phyloP scores from a whole-genome alignment of 2,888 invertebrate genomes.

The Monoplex corrugatus region DNA sequence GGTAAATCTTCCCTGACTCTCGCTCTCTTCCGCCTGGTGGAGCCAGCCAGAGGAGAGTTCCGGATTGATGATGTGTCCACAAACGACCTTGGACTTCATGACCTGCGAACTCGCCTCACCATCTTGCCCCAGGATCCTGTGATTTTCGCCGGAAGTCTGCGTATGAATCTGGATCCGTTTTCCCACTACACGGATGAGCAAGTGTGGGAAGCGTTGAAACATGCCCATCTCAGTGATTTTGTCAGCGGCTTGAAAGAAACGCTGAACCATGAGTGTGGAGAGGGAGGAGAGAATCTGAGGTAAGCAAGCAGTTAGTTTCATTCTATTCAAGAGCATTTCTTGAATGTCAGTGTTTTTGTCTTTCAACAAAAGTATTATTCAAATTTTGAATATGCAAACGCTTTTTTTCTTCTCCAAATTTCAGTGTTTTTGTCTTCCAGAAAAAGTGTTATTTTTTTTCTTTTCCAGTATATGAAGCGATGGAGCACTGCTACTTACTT shows the following conservation, averaged over 20 bases:
- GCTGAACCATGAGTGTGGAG: slow-evolving; percentile 91
- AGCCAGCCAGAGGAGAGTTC: slow-evolving; percentile 58
- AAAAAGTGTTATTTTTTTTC: too few species aligned
- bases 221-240: slow-evolving; percentile 93
- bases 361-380: too few species aligned
- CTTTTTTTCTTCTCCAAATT: too few species aligned
- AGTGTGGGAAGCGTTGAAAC: slow-evolving; percentile 93
- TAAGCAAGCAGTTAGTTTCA: too few species aligned
- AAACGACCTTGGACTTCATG: slow-evolving; percentile 61
- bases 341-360: too few species aligned
- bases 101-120: slow-evolving; percentile 59
- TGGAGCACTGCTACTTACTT: too few species aligned
- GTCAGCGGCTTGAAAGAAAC: slow-evolving; percentile 89
- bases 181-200: slow-evolving; percentile 89
- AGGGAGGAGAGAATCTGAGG: slow-evolving; percentile 93
- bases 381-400: too few species aligned
- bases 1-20: slow-evolving; percentile 14
- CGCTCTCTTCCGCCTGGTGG: slow-evolving; percentile 49
- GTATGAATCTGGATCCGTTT: slow-evolving; percentile 97
- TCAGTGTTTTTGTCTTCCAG: too few species aligned
- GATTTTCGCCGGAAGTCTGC: slow-evolving; percentile 93
- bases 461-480: too few species aligned
- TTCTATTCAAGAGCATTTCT: too few species aligned
- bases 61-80: slow-evolving; percentile 59
- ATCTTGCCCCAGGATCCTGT: slow-evolving; percentile 88